These are phyloP conservation scores for Pseudomyrmex concolor DNA, from an alignment of 1,140 invertebrate species.

Conservation along the genomic window DNA sequence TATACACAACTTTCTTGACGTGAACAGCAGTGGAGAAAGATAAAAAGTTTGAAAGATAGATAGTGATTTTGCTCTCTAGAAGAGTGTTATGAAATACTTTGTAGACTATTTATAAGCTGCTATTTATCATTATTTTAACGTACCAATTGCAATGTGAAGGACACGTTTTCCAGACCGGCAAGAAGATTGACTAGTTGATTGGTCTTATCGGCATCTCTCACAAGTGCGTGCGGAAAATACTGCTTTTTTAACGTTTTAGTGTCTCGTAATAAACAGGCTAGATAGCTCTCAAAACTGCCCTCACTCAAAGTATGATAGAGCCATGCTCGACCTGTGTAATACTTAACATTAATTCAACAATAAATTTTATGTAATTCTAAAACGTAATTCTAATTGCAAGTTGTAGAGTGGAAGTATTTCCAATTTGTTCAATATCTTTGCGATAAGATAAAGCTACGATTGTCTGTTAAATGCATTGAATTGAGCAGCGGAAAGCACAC, in stretches of 20 bases:
- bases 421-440: not conserved
- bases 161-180: conserved; percentile 84
- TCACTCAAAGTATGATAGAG: conserved; percentile 84
- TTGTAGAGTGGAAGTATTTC: not conserved
- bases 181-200: conserved; percentile 85
- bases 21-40: not conserved
- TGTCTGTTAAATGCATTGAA: not conserved
- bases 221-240: conserved; percentile 83
- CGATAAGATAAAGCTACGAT: conserved; percentile 6
- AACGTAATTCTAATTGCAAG: not conserved
- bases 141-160: conserved; percentile 84
- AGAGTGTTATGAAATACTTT: conserved; percentile 11
- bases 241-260: conserved; percentile 81
- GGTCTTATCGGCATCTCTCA: conserved; percentile 83
- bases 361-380: not conserved
- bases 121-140: conserved; percentile 46
- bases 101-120: conserved; percentile 49
- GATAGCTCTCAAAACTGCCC: conserved; percentile 84
- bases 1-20: conserved; percentile 15
- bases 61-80: not conserved
- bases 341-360: conserved; percentile 26
- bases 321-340: conserved; percentile 84
- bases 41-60: conserved; percentile 6
- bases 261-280: conserved; percentile 83
- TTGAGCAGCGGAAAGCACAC: not conserved